phyloP scores from a whole-genome alignment of 2,888 invertebrate genomes.

The Polyommatus icarus region DNA sequence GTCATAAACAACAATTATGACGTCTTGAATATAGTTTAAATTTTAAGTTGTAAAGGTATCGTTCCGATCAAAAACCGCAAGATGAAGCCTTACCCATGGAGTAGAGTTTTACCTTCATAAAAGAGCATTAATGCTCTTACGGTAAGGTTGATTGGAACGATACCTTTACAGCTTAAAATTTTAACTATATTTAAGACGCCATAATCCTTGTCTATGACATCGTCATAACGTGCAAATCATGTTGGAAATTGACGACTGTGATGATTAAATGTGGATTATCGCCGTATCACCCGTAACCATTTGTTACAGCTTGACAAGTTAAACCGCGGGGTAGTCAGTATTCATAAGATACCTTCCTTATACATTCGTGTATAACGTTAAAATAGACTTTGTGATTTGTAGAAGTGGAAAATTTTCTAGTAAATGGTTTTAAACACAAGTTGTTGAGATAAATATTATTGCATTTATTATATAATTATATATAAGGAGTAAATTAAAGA shows the following conservation, averaged over 20 bases:
- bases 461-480: too few relatives aligned
- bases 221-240: constrained; percentile 43
- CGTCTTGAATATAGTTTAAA: neutral
- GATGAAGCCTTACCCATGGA: too few relatives aligned
- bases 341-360: constrained; percentile 71
- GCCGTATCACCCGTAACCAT: constrained; percentile 53
- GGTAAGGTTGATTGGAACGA: too few relatives aligned
- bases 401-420: neutral
- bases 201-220: constrained; percentile 31
- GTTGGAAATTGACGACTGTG: constrained; percentile 46
- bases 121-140: too few relatives aligned
- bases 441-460: too few relatives aligned
- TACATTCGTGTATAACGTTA: constrained; percentile 59
- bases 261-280: constrained; percentile 63
- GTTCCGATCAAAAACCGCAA: too few relatives aligned
- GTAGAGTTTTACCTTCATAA: too few relatives aligned
- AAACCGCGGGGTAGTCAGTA: constrained; percentile 70
- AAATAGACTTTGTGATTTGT: constrained; percentile 29
- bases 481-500: too few relatives aligned
- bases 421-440: too few relatives aligned
- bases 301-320: constrained; percentile 71
- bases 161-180: neutral
- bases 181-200: neutral
- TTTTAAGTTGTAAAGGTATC: neutral
- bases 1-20: constrained; percentile 27